phyloP scores from a whole-genome alignment of 53 echinoderm and acorn worm species.

The Echinometra lucunter region DNA sequence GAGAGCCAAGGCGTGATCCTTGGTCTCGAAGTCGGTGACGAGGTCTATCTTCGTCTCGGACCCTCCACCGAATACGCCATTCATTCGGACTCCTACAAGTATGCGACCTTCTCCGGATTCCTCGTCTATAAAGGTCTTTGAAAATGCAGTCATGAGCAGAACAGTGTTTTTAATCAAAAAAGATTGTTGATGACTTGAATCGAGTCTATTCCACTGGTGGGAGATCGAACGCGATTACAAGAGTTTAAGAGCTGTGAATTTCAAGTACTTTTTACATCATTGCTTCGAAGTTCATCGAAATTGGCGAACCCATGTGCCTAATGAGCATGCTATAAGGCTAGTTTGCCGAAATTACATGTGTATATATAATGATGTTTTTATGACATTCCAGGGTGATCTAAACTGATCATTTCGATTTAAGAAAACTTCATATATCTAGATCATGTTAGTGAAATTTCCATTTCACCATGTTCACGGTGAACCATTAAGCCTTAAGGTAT shows the following conservation, averaged over 20 bases:
- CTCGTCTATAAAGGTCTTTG: conserved; percentile 82
- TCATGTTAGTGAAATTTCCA: background rate
- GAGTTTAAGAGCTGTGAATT: background rate
- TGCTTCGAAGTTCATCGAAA: background rate
- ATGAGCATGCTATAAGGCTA: background rate
- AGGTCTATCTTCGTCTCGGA: conserved; percentile 73
- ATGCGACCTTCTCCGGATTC: conserved; percentile 90
- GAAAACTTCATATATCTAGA: too few relatives aligned
- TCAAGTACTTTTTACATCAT: background rate
- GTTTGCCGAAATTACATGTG: too few relatives aligned
- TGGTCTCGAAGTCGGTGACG: conserved; percentile 76
- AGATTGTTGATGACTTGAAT: background rate
- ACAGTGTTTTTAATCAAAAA: too few relatives aligned
- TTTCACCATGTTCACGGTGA: background rate
- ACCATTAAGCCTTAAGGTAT: too few relatives aligned
- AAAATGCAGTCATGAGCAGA: too few relatives aligned
- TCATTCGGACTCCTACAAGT: conserved; percentile 77
- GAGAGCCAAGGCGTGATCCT: conserved; percentile 81
- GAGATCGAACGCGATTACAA: background rate
- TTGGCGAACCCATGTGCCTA: background rate
- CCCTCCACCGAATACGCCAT: conserved; percentile 73
- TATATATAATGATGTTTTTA: background rate
- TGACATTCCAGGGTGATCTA: background rate
- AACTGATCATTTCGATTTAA: background rate
- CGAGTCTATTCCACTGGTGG: background rate